phyloP scores from a whole-genome alignment of 2,113 vertebrate species.

The Kryptolebias marmoratus region DNA sequence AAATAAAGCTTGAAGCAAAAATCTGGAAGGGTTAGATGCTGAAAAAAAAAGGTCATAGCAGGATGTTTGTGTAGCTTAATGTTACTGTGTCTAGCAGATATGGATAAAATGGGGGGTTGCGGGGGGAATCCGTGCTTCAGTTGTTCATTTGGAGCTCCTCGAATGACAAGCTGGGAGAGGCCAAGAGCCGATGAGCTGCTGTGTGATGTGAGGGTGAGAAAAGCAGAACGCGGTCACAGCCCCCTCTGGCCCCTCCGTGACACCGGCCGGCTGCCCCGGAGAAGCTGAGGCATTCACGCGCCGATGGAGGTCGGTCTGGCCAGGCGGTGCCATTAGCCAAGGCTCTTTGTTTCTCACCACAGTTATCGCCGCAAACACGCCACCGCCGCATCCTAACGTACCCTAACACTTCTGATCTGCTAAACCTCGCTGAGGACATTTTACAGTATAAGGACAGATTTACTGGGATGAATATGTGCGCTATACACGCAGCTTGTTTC shows the following conservation, averaged over 20 bases:
- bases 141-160: no score
- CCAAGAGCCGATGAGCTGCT: not conserved
- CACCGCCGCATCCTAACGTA: not conserved
- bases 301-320: constrained; percentile 54
- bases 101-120: not conserved
- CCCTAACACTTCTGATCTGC: not conserved
- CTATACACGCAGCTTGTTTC: no score
- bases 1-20: constrained; percentile 30
- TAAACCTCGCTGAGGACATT: not conserved
- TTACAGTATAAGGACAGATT: not conserved
- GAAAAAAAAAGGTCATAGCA: constrained; percentile 8
- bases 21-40: constrained; percentile 22
- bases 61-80: constrained; percentile 45
- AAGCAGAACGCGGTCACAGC: constrained; percentile 36
- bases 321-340: constrained; percentile 17
- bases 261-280: constrained; percentile 17
- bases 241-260: constrained; percentile 17
- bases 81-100: not conserved
- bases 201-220: constrained; percentile 15
- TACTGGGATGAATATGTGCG: not conserved
- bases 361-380: not conserved
- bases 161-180: constrained; percentile 15
- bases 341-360: constrained; percentile 20
- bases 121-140: no score
- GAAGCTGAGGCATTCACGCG: constrained; percentile 17